Evolutionary conservation across 2,797 vertebrate genomes (phyloP).

Genomic region (Apogon hyalosoma): DNA sequence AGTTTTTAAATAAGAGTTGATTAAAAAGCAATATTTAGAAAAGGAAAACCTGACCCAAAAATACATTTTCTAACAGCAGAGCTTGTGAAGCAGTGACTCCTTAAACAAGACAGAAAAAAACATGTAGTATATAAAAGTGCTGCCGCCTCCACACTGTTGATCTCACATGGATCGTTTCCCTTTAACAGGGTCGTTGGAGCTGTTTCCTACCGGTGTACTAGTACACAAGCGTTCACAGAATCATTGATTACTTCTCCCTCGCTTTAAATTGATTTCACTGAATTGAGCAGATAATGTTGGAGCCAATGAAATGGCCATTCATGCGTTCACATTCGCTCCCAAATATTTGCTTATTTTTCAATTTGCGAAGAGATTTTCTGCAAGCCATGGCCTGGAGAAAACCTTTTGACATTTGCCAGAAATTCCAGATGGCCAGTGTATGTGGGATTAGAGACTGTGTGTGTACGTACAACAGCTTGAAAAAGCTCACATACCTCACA

Average conservation of each 20-base stretch:
- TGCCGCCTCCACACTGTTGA: constrained; percentile 8
- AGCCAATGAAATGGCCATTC: background rate
- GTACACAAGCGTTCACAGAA: constrained; percentile 14
- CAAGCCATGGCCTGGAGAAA: constrained; percentile 33
- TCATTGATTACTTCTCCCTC: constrained; percentile 19
- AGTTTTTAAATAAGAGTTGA: no score
- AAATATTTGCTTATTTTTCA: constrained; percentile 52
- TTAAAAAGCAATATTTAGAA: no score
- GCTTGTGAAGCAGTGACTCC: no score
- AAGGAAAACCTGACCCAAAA: no score
- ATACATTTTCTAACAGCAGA: no score
- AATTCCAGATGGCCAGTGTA: constrained; percentile 57
- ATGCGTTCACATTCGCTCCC: constrained; percentile 36
- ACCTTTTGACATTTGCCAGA: constrained; percentile 55
- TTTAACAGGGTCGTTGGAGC: constrained; percentile 27
- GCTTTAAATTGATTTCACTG: constrained; percentile 16
- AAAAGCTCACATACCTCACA: constrained; percentile 7
- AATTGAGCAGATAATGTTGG: constrained; percentile 21
- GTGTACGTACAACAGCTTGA: background rate
- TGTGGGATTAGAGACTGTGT: constrained; percentile 1
- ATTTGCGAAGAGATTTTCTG: constrained; percentile 39
- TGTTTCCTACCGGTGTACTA: constrained; percentile 10
- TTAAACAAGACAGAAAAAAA: background rate
- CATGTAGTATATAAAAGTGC: background rate
- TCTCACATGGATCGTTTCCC: background rate